Percentiles rank a stretch among this genome's conserved stretches.
phyloP scores from a whole-genome alignment of 2,888 invertebrate genomes.

The Sinohyriopsis cumingii region DNA sequence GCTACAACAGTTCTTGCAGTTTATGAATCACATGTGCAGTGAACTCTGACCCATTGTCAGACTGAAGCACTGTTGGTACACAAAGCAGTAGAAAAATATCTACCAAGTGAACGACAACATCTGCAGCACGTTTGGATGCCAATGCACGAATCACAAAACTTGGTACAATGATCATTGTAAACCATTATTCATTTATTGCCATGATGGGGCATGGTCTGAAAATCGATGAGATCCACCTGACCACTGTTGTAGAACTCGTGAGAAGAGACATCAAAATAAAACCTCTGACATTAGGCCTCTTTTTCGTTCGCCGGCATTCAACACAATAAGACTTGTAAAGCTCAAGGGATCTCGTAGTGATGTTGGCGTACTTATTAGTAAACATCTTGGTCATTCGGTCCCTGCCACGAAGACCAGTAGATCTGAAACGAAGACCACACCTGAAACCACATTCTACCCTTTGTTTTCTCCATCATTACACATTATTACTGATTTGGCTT shows the following conservation, averaged over 20 bases:
- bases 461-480: no score
- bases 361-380: constrained; percentile 9
- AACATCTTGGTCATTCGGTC: constrained; percentile 6
- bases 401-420: constrained; percentile 11
- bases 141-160: constrained; percentile 2
- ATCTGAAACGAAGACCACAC: no score
- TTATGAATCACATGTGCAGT: constrained; percentile 21
- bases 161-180: no score
- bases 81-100: constrained; percentile 24
- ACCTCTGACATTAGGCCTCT: constrained; percentile 9
- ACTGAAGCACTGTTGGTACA: constrained; percentile 22
- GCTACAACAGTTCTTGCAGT: constrained; percentile 23
- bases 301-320: constrained; percentile 9
- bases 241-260: no score
- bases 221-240: no score
- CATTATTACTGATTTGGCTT: no score
- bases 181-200: no score
- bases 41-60: constrained; percentile 28
- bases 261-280: neutral
- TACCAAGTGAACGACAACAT: constrained; percentile 23
- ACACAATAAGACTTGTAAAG: constrained; percentile 11
- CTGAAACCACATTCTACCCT: no score
- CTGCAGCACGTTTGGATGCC: constrained; percentile 18
- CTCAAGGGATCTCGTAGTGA: constrained; percentile 4
- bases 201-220: no score